Base-by-base conservation (phyloP, 2,888 invertebrate species). In the Eulithis prunata region DNA sequence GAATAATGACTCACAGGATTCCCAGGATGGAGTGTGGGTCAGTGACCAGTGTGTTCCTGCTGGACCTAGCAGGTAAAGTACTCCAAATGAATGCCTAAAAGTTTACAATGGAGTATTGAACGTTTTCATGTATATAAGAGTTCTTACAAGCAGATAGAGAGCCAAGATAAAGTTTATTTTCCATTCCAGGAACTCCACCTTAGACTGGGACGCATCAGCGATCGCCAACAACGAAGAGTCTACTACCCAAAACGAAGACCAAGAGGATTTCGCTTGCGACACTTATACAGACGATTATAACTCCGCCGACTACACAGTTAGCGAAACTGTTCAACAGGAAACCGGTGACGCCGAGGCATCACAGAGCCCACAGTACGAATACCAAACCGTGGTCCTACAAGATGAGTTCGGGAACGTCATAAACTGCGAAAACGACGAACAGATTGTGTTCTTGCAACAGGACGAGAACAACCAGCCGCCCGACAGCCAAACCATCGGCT, bases 401-500 rank as follows among this genome's bases (percentile, higher is more conserved):
- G 74, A 74, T 28, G 74, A 74, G 51, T 72, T 70, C 54, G 74
- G 74, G 8, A 74, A 74, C 57, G 67, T 74, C 10, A 71, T 74
- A 43, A 72, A 72, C 67, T 70, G 68, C 64, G 74, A 62, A 10
- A 66, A 74, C 61, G 69, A 64, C 43, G 70, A 73, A 21, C 70
- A 72, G 36, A 74, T 74, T 0, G 69, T 74, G 0, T 71, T 74
- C 28, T 55, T 73, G 0, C 69, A 72, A 28, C 73, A 67, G 38
- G 72, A 67, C 52, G 72, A 68, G 41, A 69, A 66, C 28, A 68
- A 71, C 32, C 49, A 64, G 32, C 66, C 67, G 1, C 66, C 69
- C 8, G 71, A 68, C 11, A 72, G 70, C 3, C 62, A 74, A 8
- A 62, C 72, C 2, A 72, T 74, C 45, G 74, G 74, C 5, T 74